phyloP scores from a whole-genome alignment of 2,888 invertebrate species.

The Branchellion lobata region DNA sequence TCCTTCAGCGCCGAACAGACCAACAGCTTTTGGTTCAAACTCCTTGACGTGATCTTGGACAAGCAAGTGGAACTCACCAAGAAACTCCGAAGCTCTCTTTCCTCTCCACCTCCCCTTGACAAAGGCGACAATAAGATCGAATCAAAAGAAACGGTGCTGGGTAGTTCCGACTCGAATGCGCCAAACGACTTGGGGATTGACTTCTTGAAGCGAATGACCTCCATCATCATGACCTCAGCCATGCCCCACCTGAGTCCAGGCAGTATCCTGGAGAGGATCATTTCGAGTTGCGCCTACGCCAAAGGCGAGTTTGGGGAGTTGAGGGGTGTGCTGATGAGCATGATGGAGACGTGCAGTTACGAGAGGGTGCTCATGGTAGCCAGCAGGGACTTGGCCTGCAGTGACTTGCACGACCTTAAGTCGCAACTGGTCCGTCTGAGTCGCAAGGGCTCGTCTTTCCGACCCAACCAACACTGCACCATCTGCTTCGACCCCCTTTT shows the following conservation, averaged over 20 bases:
- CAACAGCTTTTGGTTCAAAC: slow-evolving; percentile 32
- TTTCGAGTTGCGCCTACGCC: slow-evolving; percentile 64
- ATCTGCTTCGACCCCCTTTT: slow-evolving; percentile 56
- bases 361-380: slow-evolving; percentile 72
- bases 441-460: slow-evolving; percentile 59
- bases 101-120: background rate
- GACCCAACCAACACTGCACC: slow-evolving; percentile 56
- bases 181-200: background rate
- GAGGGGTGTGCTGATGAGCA: slow-evolving; percentile 66
- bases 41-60: slow-evolving; percentile 34
- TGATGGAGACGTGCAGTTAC: slow-evolving; percentile 75
- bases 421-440: slow-evolving; percentile 56
- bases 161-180: background rate
- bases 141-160: background rate
- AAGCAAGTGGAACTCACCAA: slow-evolving; percentile 23
- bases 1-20: slow-evolving; percentile 15
- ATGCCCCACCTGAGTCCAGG: slow-evolving; percentile 66
- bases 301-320: slow-evolving; percentile 67
- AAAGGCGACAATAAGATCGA: background rate
- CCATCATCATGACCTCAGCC: slow-evolving; percentile 65
- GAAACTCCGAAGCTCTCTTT: background rate
- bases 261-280: slow-evolving; percentile 64
- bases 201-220: slow-evolving; percentile 63
- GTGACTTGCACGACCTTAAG: slow-evolving; percentile 68
- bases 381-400: slow-evolving; percentile 70